Conservation (phyloP, 92 coral and sea anemone species). For the Desmophyllum pertusum region DNA sequence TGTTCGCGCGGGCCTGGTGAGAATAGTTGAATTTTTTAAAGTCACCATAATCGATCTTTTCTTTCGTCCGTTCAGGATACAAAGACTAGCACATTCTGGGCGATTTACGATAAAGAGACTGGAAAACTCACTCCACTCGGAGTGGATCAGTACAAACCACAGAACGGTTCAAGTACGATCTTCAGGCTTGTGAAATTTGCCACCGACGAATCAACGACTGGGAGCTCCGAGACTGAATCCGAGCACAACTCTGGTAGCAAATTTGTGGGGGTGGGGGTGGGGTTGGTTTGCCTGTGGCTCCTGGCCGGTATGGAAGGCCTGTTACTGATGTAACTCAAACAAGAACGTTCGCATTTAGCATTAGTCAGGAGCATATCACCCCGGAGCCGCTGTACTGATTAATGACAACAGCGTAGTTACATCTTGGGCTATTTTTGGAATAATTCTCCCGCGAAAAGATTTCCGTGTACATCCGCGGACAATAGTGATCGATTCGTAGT, state of each 20-base stretch:
- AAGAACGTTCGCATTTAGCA: not conserved
- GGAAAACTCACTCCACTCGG: conserved; percentile 8
- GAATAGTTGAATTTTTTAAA: no score
- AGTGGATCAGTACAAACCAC: conserved; percentile 15
- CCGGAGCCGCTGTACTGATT: no score
- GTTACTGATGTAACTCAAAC: not conserved
- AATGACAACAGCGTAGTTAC: no score
- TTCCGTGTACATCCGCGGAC: no score
- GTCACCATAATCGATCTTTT: no score
- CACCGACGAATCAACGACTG: not conserved
- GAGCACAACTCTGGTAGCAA: not conserved
- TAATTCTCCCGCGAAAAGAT: no score
- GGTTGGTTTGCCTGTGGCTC: not conserved
- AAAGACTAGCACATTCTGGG: not conserved
- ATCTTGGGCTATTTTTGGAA: no score
- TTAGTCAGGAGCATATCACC: not conserved
- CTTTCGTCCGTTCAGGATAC: conserved; percentile 18
- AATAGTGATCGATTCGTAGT: no score
- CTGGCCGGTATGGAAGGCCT: not conserved
- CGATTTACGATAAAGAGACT: conserved; percentile 17
- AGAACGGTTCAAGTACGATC: conserved; percentile 9
- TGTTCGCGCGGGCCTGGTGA: no score
- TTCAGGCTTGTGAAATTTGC: conserved; percentile 8
- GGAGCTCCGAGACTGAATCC: not conserved
- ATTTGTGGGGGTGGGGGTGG: not conserved